Base-by-base conservation (phyloP, 2,888 invertebrate genomes). In the Pterostichus niger region DNA sequence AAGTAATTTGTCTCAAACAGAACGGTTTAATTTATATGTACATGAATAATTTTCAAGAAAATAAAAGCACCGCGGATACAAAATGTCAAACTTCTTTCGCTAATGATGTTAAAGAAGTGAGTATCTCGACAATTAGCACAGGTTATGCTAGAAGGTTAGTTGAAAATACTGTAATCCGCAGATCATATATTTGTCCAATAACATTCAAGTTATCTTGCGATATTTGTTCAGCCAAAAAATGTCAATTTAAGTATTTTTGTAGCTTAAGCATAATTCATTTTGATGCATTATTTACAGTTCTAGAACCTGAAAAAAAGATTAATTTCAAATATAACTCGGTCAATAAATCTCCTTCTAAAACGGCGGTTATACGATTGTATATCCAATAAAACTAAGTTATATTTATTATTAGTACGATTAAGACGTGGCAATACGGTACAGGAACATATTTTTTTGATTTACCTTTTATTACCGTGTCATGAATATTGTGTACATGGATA, bases 361-460 rank as follows among this genome's bases (percentile, higher is more conserved):
- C n/a, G 15, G 4, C 54, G 13, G n/a, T 7, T 15, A 6, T 54
- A 15, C 7, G 7, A 54, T 54, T 7, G 6, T 54, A 54, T 54
- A 15, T n/a, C n/a, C 15, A 54, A 54, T 54, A 54, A 7, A 54
- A 54, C 54, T 13, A 54, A 54, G 13, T 15, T 54, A 7, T 54
- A 13, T 54, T 54, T 54, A 54, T 54, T 54, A 54, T 15, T 54
- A 54, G 54, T 54, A 54, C n/a, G 54, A 54, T 54, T 54, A 54
- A n/a, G 54, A 15, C n/a, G 15, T 7, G 54, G 54, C 7, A 13
- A 54, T 15, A 54, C 54, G 6, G n/a, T 13, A 15, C n/a, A 54
- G 15, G 54, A 54, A 7, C 54, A 15, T 54, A 54, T 15, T 54
- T 54, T 54, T 54, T 54, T 15, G n/a, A 54, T 54, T 7, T 54